Evolutionary conservation across 2,888 invertebrate species (phyloP).

Genomic region (Pterostichus madidus): DNA sequence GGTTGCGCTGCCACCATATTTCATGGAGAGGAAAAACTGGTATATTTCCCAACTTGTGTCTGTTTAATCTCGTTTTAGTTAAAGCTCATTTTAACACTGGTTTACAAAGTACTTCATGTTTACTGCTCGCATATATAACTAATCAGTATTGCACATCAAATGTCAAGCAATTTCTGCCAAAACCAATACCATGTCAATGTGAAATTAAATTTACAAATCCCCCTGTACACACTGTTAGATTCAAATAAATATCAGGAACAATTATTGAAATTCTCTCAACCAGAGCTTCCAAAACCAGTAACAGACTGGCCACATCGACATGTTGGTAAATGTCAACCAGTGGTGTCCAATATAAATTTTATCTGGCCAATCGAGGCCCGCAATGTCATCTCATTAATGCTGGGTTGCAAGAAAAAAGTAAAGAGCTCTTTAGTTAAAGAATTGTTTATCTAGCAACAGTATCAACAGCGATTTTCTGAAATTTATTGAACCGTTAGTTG

Average conservation of each 20-base stretch:
- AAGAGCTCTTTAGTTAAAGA: too few species aligned
- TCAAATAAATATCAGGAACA: constrained; percentile 38
- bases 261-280: constrained; percentile 48
- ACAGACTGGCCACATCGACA: background rate
- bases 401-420: too few species aligned
- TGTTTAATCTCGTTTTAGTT: constrained; percentile 22
- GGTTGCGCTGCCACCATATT: constrained; percentile 1
- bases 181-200: constrained; percentile 28
- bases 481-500: too few species aligned
- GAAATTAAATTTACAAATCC: constrained; percentile 38
- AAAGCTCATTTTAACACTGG: constrained; percentile 1
- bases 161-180: constrained; percentile 24
- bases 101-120: constrained; percentile 26
- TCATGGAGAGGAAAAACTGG: constrained; percentile 12
- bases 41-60: constrained; percentile 19
- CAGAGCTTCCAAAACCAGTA: background rate
- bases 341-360: too few species aligned
- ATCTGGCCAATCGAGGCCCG: too few species aligned
- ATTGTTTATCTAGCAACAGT: too few species aligned
- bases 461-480: too few species aligned
- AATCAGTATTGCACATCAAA: constrained; percentile 36
- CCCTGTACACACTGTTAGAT: constrained; percentile 1
- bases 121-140: constrained; percentile 36
- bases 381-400: too few species aligned
- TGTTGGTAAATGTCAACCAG: too few species aligned